phyloP scores from a whole-genome alignment of 2,113 vertebrate genomes.

The Eptatretus burgeri region DNA sequence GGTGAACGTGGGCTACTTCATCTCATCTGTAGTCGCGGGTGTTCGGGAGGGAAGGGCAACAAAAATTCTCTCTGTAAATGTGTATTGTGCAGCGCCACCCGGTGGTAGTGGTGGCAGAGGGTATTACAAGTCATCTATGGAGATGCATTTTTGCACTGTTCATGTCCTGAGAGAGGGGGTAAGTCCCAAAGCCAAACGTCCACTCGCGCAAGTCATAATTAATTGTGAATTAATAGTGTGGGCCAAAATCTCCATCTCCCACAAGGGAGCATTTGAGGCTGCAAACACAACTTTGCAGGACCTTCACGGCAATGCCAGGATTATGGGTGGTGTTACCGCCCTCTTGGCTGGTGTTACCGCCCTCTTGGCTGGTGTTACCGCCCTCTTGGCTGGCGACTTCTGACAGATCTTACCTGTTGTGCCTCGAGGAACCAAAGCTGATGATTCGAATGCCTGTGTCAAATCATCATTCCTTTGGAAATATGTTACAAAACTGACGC shows the following conservation, averaged over 20 bases:
- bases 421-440: slow-evolving; percentile 2
- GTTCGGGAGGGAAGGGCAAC: too few species aligned
- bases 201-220: neutral
- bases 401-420: slow-evolving; percentile 1
- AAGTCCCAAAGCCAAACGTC: too few species aligned
- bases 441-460: neutral
- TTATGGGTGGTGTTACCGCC: neutral
- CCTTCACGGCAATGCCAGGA: slow-evolving; percentile 2
- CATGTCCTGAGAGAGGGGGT: too few species aligned
- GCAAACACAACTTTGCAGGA: neutral
- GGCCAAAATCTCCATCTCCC: neutral
- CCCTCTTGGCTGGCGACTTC: too few species aligned
- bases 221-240: slow-evolving; percentile 1
- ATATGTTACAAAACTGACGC: neutral
- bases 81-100: too few species aligned
- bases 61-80: too few species aligned
- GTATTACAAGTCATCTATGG: too few species aligned
- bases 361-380: too few species aligned
- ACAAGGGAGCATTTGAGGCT: slow-evolving; percentile 3
- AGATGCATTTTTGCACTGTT: too few species aligned
- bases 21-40: too few species aligned
- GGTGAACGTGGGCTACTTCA: too few species aligned
- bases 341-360: slow-evolving; percentile 4
- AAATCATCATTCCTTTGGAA: neutral
- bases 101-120: too few species aligned